phyloP scores from a whole-genome alignment of 2,113 vertebrate genomes.

The Centrocercus urophasianus region DNA sequence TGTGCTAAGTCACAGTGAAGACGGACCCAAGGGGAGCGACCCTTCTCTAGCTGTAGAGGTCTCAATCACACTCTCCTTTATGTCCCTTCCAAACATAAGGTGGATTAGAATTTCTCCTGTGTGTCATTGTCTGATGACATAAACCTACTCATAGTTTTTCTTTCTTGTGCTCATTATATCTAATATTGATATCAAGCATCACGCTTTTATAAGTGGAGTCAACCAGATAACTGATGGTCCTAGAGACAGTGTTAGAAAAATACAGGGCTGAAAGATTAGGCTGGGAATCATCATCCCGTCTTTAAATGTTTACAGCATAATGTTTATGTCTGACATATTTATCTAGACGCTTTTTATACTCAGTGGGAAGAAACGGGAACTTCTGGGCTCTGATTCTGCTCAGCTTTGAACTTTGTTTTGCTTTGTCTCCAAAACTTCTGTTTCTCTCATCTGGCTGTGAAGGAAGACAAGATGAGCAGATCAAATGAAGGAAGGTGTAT shows the following conservation, averaged over 20 bases:
- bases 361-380: not conserved
- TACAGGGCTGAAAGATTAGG: not conserved
- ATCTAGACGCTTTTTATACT: not conserved
- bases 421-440: not conserved
- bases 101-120: not conserved
- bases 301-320: not conserved
- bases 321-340: not conserved
- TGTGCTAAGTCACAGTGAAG: not conserved
- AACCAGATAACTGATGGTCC: not conserved
- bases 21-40: not conserved
- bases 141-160: not conserved
- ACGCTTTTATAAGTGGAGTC: not conserved
- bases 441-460: not conserved
- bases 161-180: not conserved
- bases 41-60: not conserved
- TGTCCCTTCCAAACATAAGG: not conserved
- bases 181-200: not conserved
- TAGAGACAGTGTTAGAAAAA: not conserved
- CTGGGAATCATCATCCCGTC: not conserved
- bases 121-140: not conserved
- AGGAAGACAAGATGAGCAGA: not conserved
- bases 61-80: not conserved
- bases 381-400: not conserved
- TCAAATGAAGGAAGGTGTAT: not conserved
- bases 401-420: not conserved